Percentiles rank a stretch among this genome's conserved stretches.
phyloP scores from a whole-genome alignment of 30 jellyfish, hydroid and myxozoan species.

The Rhopilema esculentum region DNA sequence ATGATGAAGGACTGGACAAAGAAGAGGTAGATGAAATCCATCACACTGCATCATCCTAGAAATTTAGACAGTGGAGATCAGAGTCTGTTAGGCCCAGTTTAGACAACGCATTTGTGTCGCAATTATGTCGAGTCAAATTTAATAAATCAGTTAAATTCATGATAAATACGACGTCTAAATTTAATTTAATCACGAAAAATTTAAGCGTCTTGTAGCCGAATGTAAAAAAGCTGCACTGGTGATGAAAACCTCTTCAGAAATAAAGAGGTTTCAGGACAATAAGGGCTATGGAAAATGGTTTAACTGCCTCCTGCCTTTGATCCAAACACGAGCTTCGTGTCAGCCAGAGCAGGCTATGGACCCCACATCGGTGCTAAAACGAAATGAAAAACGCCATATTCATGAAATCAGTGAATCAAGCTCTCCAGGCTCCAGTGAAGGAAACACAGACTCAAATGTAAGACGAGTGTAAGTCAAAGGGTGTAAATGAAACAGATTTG shows the following conservation, averaged over 20 bases:
- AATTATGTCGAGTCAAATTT: constrained; percentile 3
- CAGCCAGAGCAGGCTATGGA: constrained; percentile 71
- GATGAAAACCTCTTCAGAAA: constrained; percentile 46
- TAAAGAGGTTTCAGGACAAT: constrained; percentile 54
- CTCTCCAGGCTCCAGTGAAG: constrained; percentile 8
- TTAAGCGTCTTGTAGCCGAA: constrained; percentile 21
- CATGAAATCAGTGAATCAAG: neutral
- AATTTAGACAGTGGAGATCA: neutral
- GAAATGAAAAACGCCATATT: neutral
- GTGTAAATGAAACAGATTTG: constrained; percentile 1
- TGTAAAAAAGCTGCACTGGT: constrained; percentile 42
- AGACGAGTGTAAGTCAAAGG: too few relatives aligned
- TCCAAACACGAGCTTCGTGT: constrained; percentile 57
- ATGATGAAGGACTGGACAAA: constrained; percentile 15
- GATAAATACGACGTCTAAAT: neutral
- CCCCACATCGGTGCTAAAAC: constrained; percentile 27
- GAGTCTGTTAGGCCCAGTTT: neutral
- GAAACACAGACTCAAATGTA: constrained; percentile 16
- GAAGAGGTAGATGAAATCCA: constrained; percentile 11
- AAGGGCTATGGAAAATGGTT: constrained; percentile 34
- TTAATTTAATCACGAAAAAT: neutral
- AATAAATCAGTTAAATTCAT: constrained; percentile 10
- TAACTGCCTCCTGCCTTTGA: constrained; percentile 23
- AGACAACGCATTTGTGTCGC: neutral
- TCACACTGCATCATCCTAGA: constrained; percentile 9